A percentile compares a stretch with the other conserved stretches of the same genome.
Conservation (phyloP, 1,140 invertebrate species). For the Ceratina australensis region DNA sequence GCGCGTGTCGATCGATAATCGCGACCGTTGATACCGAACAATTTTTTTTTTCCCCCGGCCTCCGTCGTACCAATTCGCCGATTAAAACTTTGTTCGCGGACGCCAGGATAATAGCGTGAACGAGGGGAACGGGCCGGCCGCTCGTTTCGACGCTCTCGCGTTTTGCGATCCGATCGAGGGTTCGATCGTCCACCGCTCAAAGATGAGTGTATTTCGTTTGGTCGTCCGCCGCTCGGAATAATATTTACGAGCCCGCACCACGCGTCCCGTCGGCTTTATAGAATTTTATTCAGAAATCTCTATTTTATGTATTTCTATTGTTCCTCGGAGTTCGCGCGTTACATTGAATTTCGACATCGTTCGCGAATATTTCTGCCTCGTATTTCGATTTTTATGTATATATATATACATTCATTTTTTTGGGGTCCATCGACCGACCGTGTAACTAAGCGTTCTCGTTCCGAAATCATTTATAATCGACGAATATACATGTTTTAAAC, state of each 20-base stretch:
- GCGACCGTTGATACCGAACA: conserved; percentile 42
- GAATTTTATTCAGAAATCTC: conserved; percentile 11
- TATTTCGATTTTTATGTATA: neutral
- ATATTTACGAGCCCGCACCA: neutral
- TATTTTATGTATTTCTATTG: neutral
- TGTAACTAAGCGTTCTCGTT: neutral
- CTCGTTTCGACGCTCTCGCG: neutral
- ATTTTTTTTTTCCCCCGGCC: conserved; percentile 36
- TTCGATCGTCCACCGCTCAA: conserved; percentile 45
- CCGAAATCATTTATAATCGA: neutral
- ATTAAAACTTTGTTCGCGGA: conserved; percentile 53
- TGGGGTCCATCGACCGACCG: too few relatives aligned
- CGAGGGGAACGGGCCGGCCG: neutral
- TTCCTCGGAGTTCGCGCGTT: neutral
- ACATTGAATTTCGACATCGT: neutral
- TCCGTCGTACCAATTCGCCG: conserved; percentile 47
- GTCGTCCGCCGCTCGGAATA: neutral
- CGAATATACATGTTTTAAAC: neutral
- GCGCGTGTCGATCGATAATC: conserved; percentile 57
- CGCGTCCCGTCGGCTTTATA: neutral
- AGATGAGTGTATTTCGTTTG: conserved; percentile 33
- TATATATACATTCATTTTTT: neutral
- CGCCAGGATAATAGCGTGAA: conserved; percentile 38
- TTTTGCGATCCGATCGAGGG: conserved; percentile 6
- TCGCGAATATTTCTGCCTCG: neutral